Conservation (phyloP, 1,140 invertebrate species). For the Zaprionus gabonicus region DNA sequence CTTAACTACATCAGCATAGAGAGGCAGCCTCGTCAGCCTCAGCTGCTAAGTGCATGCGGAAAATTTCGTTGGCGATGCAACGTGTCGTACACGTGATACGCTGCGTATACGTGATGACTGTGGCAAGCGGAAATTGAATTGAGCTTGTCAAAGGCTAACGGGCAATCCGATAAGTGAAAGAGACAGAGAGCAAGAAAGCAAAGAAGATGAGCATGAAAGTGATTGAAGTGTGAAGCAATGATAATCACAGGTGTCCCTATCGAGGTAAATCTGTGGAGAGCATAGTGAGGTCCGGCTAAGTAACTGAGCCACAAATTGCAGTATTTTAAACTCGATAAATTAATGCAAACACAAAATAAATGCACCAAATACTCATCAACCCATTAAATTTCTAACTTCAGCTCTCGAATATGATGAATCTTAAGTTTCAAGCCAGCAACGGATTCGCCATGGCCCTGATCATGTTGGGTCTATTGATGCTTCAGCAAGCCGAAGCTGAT, state of each 20-base stretch:
- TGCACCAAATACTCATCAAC: background rate
- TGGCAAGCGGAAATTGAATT: slow-evolving; percentile 53
- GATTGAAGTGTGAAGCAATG: background rate
- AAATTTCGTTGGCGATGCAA: slow-evolving; percentile 48
- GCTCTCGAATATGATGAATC: slow-evolving; percentile 38
- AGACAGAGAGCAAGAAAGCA: background rate
- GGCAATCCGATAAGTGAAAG: slow-evolving; percentile 28
- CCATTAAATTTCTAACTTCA: background rate
- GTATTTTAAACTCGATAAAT: background rate
- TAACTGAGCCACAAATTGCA: background rate
- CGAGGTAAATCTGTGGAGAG: background rate
- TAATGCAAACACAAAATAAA: background rate
- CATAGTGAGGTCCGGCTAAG: too few relatives aligned
- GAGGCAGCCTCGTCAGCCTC: slow-evolving; percentile 23
- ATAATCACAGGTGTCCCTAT: slow-evolving; percentile 14
- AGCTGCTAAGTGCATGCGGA: slow-evolving; percentile 43
- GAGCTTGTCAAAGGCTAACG: slow-evolving; percentile 19
- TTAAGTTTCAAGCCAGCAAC: slow-evolving; percentile 49
- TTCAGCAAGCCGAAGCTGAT: slow-evolving; percentile 52
- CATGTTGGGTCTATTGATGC: slow-evolving; percentile 33
- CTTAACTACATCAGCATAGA: slow-evolving; percentile 45
- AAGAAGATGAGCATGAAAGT: background rate
- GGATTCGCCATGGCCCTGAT: slow-evolving; percentile 54
- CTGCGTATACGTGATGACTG: slow-evolving; percentile 46
- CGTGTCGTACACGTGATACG: slow-evolving; percentile 51